Percentiles rank a stretch among this genome's conserved stretches.
Conservation (phyloP, 1,140 invertebrate species). For the Drosophila pachea region DNA sequence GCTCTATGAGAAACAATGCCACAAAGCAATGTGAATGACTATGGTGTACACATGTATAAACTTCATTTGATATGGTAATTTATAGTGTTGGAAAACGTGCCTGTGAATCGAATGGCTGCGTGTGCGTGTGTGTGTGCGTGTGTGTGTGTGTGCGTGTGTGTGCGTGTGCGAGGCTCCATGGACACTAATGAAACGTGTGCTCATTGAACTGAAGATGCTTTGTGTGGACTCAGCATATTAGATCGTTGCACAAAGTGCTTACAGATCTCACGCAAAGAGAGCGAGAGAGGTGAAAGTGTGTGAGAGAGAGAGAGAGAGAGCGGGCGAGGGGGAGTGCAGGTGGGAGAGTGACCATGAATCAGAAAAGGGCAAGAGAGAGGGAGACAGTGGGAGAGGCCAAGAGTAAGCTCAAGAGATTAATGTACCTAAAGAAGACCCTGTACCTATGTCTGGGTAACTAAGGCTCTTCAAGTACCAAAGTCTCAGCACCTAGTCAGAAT, state of each 20-base stretch:
- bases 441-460: too few species aligned
- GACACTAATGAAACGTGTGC: conserved; percentile 21
- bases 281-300: neutral
- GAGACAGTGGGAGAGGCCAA: neutral
- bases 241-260: neutral
- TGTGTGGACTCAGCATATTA: neutral
- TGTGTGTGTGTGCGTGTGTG: too few species aligned
- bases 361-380: neutral
- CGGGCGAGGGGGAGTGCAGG: neutral
- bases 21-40: conserved; percentile 32
- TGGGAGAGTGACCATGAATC: neutral
- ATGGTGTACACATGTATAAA: conserved; percentile 21
- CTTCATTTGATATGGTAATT: conserved; percentile 46
- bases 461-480: too few species aligned
- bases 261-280: neutral
- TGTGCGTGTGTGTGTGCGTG: too few species aligned
- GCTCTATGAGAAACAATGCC: conserved; percentile 36
- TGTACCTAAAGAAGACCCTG: too few species aligned
- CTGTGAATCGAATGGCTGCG: neutral
- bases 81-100: conserved; percentile 38
- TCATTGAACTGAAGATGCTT: neutral
- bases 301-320: neutral
- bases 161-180: neutral
- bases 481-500: too few species aligned
- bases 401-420: too few species aligned